A percentile compares a stretch with the other conserved stretches of the same genome.
phyloP scores from a whole-genome alignment of 2,888 invertebrate species.

The Andrena trimmerana region DNA sequence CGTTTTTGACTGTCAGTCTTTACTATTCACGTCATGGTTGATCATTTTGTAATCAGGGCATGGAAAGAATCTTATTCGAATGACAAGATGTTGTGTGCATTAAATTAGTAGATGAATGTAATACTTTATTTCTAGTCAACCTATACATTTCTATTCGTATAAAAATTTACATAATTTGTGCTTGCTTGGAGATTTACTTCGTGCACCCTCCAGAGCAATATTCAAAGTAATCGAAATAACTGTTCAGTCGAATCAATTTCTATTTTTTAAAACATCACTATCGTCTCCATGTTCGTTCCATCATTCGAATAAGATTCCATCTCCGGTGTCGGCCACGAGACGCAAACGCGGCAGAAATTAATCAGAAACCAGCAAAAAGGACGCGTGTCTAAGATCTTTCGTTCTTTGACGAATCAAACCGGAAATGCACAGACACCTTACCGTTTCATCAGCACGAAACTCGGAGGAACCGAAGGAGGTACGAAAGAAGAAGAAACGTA shows the following conservation, averaged over 20 bases:
- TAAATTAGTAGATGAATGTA: not conserved
- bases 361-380: slow-evolving; percentile 40
- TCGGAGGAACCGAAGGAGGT: not conserved
- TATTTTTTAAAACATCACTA: not conserved
- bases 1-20: not conserved
- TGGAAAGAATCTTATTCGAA: slow-evolving; percentile 1
- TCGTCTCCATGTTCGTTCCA: not conserved
- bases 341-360: slow-evolving; percentile 41
- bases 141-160: too few relatives aligned
- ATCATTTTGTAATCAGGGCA: not conserved
- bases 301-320: slow-evolving; percentile 31
- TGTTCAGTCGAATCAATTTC: not conserved
- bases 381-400: slow-evolving; percentile 27
- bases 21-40: not conserved
- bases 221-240: too few relatives aligned
- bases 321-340: not conserved
- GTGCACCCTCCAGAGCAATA: too few relatives aligned
- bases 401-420: slow-evolving; percentile 51
- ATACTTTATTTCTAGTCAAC: too few relatives aligned
- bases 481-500: not conserved
- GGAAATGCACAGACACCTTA: slow-evolving; percentile 32
- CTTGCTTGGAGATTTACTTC: too few relatives aligned
- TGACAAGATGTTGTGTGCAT: not conserved
- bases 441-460: slow-evolving; percentile 30
- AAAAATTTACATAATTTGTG: too few relatives aligned